Evolutionary conservation across 2,888 invertebrate species (phyloP).

Genomic region (Campaea margaritaria): DNA sequence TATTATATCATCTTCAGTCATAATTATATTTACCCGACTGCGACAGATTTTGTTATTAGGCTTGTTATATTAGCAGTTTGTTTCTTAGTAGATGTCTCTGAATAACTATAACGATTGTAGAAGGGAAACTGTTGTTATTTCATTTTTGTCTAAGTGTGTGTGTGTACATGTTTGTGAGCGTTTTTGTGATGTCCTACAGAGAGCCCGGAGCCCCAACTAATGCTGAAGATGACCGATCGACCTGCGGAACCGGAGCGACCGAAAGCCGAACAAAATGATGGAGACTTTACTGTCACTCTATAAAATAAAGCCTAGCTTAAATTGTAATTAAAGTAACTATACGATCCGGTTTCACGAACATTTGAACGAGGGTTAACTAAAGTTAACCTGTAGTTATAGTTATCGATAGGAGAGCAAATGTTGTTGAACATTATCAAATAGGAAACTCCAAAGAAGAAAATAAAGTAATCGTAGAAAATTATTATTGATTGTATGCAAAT

Average conservation of each 20-base stretch:
- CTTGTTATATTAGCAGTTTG: no score
- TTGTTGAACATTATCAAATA: no score
- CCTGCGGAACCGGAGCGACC: conserved; percentile 56
- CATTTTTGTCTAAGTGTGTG: conserved; percentile 35
- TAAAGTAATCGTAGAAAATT: background rate
- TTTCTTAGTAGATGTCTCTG: no score
- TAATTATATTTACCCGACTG: no score
- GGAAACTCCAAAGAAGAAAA: background rate
- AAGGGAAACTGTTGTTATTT: no score
- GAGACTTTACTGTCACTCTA: conserved; percentile 78
- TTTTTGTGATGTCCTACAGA: conserved; percentile 79
- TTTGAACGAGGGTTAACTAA: no score
- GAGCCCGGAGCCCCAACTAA: conserved; percentile 71
- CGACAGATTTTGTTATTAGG: no score
- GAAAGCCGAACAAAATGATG: conserved; percentile 73
- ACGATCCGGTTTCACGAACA: background rate
- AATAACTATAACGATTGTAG: no score
- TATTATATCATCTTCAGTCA: no score
- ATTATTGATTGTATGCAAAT: background rate
- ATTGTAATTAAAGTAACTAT: background rate
- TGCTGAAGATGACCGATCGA: conserved; percentile 73
- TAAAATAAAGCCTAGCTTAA: conserved; percentile 44
- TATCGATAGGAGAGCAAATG: no score
- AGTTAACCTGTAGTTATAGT: no score
- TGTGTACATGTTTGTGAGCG: conserved; percentile 57